Evolutionary conservation across 2,888 invertebrate species (phyloP).

Genomic region (Ormia ochracea): DNA sequence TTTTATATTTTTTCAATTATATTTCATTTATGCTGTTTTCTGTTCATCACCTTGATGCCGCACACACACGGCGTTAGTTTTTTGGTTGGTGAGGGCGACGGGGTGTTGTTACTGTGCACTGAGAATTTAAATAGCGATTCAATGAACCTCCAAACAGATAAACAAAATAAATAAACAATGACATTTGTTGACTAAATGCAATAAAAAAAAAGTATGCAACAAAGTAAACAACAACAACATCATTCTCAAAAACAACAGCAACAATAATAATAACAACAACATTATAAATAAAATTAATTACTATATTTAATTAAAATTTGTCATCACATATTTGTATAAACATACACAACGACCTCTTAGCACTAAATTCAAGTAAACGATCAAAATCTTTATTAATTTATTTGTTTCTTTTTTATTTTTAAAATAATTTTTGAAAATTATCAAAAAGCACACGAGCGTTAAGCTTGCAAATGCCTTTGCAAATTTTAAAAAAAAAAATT

Average conservation of each 20-base stretch:
- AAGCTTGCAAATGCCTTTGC: no score
- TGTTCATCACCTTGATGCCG: slow-evolving; percentile 52
- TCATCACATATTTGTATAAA: no score
- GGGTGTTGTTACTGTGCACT: not conserved
- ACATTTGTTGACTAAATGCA: slow-evolving; percentile 38
- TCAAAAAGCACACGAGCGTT: no score
- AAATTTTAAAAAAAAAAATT: no score
- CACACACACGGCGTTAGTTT: not conserved
- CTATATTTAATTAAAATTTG: slow-evolving; percentile 40
- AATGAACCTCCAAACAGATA: slow-evolving; percentile 51
- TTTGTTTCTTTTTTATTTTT: slow-evolving; percentile 4
- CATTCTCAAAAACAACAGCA: not conserved
- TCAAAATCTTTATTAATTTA: slow-evolving; percentile 1
- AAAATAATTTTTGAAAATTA: no score
- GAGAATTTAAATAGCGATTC: slow-evolving; percentile 29
- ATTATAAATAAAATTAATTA: slow-evolving; percentile 24
- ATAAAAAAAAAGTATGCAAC: not conserved
- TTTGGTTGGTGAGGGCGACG: not conserved
- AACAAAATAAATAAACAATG: slow-evolving; percentile 46
- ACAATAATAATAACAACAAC: not conserved
- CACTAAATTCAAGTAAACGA: no score
- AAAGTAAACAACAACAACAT: not conserved
- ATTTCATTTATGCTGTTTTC: slow-evolving; percentile 33
- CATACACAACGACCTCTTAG: no score
- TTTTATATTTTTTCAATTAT: slow-evolving; percentile 47